Evolutionary conservation across 2,888 invertebrate genomes (phyloP).

Genomic region (Exephanes ischioxanthus): DNA sequence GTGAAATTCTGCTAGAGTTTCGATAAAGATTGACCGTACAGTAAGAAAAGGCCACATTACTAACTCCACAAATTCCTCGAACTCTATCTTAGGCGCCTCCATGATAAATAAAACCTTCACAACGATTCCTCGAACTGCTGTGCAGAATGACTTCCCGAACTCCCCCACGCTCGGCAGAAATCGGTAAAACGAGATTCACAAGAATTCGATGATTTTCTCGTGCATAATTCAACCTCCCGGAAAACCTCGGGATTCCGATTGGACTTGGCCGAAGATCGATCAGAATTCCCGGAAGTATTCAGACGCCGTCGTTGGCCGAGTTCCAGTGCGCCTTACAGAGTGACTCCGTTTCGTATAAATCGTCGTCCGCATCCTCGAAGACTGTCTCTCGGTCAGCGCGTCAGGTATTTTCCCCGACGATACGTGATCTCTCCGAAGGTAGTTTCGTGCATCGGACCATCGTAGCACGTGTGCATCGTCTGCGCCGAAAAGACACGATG

Average conservation of each 20-base stretch:
- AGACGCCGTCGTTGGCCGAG: constrained; percentile 66
- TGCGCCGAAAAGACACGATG: background rate
- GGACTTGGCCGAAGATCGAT: constrained; percentile 51
- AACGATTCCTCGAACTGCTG: too few relatives aligned
- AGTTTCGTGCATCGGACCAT: background rate
- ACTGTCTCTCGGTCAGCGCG: constrained; percentile 45
- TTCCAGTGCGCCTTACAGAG: constrained; percentile 59
- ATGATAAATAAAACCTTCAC: too few relatives aligned
- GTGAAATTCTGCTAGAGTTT: too few relatives aligned
- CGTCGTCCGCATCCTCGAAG: constrained; percentile 5
- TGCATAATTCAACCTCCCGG: constrained; percentile 25
- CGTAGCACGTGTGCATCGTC: constrained; percentile 30
- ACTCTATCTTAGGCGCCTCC: too few relatives aligned
- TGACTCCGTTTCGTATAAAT: constrained; percentile 26
- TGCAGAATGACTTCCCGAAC: too few relatives aligned
- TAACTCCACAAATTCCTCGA: too few relatives aligned
- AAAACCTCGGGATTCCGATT: constrained; percentile 50
- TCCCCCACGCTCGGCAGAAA: too few relatives aligned
- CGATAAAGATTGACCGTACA: too few relatives aligned
- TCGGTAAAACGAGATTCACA: background rate
- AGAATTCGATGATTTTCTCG: constrained; percentile 3
- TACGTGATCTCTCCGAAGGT: constrained; percentile 7
- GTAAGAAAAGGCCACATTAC: too few relatives aligned
- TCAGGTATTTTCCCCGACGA: constrained; percentile 54
- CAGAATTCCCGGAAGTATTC: constrained; percentile 65